Percentiles rank a stretch among this genome's conserved stretches.
Conservation (phyloP, 2,888 invertebrate genomes). For the Bombylius discolor region DNA sequence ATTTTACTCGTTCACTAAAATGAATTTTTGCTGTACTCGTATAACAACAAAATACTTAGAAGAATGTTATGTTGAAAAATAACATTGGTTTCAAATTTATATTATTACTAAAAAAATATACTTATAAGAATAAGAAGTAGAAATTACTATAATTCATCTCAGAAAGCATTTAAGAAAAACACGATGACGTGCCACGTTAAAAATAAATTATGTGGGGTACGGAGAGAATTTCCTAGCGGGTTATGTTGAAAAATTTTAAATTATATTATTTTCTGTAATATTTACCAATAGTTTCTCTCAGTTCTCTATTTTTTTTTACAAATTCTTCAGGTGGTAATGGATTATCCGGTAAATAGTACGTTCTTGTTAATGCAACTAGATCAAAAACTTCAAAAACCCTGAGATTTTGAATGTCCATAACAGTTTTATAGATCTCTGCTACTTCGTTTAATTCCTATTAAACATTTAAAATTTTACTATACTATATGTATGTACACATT, state of each 20-base stretch:
- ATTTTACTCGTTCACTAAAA: too few relatives aligned
- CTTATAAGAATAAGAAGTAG: too few relatives aligned
- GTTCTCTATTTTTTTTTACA: constrained; percentile 39
- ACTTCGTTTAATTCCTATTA: constrained; percentile 22
- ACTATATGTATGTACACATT: not conserved
- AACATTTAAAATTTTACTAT: not conserved
- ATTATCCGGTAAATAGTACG: constrained; percentile 48
- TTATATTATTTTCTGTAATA: not conserved
- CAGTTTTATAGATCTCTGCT: constrained; percentile 27
- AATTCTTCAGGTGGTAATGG: constrained; percentile 51
- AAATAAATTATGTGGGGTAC: too few relatives aligned
- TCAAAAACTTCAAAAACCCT: constrained; percentile 56
- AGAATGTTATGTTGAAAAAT: too few relatives aligned
- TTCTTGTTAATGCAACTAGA: constrained; percentile 45
- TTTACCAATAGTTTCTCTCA: not conserved
- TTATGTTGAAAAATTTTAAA: not conserved
- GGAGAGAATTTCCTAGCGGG: too few relatives aligned
- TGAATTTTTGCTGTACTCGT: too few relatives aligned
- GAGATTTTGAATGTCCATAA: constrained; percentile 62
- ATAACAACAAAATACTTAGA: too few relatives aligned
- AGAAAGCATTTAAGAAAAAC: too few relatives aligned
- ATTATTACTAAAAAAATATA: too few relatives aligned
- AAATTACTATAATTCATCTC: too few relatives aligned
- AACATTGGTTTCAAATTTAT: too few relatives aligned
- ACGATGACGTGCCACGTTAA: too few relatives aligned